Base-by-base conservation (phyloP, 2,888 invertebrate genomes). In the Drosophila siamana region DNA sequence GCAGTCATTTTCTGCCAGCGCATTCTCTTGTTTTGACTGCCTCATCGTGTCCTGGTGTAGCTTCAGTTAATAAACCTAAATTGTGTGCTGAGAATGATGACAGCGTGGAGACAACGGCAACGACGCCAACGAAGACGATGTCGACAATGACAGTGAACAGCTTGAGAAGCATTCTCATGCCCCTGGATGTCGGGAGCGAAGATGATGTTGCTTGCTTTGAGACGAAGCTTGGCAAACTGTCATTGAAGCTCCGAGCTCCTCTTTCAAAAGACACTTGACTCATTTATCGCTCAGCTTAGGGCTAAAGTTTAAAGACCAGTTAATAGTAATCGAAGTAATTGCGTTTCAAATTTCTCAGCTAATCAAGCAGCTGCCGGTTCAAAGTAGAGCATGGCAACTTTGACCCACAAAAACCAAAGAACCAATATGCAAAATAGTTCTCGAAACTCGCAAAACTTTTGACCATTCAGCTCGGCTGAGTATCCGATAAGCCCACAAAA, bases 61-160 rank as follows among this genome's bases (percentile, higher is more conserved):
- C 62, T 69, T 51, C 62, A 67, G 86, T 88, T 86, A 88, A 88
- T 84, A 83, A 88, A 88, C 86, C 88, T 80, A 69, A 85, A 83
- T 79, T 82, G 88, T 85, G 80, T 79, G 88, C 83, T 61, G 80
- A 69, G 68, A 67, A 74, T 79, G 83, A 85, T 71, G 81, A 76
- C 78, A 74, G 60, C 65, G 51, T 48, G 75, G 47, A 59, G 75
- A 52, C 66, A 70, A 52, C 57, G 71, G 30, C 50, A n/a, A 59
- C 47, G 59, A 64, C 48, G 57, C 4, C 24, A 6, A 24, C 19
- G 19, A 19, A 19, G 19, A 46, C 13, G 44, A 44, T n/a, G 44
- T 24, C n/a, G 44, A 24, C n/a, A 22, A 33, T 38, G 36, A 50
- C 56, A 24, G 36, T 56, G 36, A 46, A 56, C 43, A 55, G 33